A percentile compares a stretch with the other conserved stretches of the same genome.
Conservation (phyloP, 2,888 invertebrate genomes). For the Caenorhabditis sp. region DNA sequence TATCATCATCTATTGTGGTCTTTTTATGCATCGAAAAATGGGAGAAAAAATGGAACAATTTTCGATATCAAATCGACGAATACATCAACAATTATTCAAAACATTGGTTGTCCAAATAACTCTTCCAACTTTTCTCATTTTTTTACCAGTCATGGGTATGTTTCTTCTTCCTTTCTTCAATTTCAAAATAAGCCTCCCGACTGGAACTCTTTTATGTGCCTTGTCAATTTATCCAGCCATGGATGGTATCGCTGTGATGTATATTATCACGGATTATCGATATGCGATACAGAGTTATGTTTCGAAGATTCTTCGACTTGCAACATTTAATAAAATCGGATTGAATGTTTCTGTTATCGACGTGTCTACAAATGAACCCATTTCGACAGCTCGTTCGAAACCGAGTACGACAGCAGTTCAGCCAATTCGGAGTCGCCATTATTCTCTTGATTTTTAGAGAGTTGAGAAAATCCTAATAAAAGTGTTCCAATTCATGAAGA, state of each 20-base stretch:
- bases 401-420: no score
- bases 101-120: slow-evolving; percentile 13
- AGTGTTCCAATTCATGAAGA: no score
- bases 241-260: slow-evolving; percentile 27
- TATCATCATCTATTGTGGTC: slow-evolving; percentile 30
- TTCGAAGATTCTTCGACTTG: neutral
- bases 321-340: neutral
- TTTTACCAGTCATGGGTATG: slow-evolving; percentile 24
- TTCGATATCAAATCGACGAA: slow-evolving; percentile 22
- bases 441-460: no score
- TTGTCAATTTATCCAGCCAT: slow-evolving; percentile 28
- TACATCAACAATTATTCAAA: slow-evolving; percentile 31
- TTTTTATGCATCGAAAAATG: slow-evolving; percentile 34
- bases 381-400: no score
- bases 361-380: no score
- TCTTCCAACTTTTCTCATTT: slow-evolving; percentile 14
- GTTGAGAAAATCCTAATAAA: no score
- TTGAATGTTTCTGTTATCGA: neutral
- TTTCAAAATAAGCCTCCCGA: slow-evolving; percentile 18
- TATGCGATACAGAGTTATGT: slow-evolving; percentile 5
- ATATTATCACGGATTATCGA: slow-evolving; percentile 30
- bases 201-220: slow-evolving; percentile 18
- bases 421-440: no score
- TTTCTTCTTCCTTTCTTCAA: slow-evolving; percentile 28
- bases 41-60: slow-evolving; percentile 29